phyloP scores from a whole-genome alignment of 2,113 vertebrate genomes.

The Illadopsis cleaveri region DNA sequence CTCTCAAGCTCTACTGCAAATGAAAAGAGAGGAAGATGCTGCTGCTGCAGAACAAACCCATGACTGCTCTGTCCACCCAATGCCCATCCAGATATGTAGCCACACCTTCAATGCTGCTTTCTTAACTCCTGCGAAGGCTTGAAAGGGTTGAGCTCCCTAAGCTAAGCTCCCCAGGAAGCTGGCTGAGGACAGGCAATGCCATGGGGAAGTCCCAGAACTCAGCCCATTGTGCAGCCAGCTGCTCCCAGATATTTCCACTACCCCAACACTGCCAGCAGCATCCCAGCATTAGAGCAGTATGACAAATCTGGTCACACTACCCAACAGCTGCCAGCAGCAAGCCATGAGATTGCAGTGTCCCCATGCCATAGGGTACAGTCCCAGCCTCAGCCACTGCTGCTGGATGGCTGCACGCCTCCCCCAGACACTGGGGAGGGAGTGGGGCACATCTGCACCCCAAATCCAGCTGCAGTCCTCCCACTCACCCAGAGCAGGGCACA shows the following conservation, averaged over 20 bases:
- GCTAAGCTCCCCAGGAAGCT: background rate
- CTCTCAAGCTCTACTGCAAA: background rate
- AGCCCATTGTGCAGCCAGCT: accelerated
- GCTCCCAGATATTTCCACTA: background rate
- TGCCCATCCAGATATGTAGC: accelerated
- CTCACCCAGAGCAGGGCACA: background rate
- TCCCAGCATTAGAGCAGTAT: background rate
- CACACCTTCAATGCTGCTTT: background rate
- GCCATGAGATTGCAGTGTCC: accelerated
- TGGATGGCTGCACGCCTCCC: no score
- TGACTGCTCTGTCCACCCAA: background rate
- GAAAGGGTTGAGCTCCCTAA: background rate
- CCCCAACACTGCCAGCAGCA: background rate
- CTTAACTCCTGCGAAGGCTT: background rate
- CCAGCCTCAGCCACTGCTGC: background rate
- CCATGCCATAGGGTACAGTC: accelerated
- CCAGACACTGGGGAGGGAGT: accelerated
- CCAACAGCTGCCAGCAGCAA: background rate
- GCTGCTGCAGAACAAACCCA: background rate
- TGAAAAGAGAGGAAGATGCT: background rate
- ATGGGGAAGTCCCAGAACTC: accelerated
- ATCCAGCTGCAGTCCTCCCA: background rate
- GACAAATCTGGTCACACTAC: accelerated
- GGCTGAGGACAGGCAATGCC: background rate
- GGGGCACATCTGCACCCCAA: background rate